These are phyloP conservation scores for Pelodytes ibericus DNA, from an alignment of 2,797 vertebrate species.

Conservation along the genomic window DNA sequence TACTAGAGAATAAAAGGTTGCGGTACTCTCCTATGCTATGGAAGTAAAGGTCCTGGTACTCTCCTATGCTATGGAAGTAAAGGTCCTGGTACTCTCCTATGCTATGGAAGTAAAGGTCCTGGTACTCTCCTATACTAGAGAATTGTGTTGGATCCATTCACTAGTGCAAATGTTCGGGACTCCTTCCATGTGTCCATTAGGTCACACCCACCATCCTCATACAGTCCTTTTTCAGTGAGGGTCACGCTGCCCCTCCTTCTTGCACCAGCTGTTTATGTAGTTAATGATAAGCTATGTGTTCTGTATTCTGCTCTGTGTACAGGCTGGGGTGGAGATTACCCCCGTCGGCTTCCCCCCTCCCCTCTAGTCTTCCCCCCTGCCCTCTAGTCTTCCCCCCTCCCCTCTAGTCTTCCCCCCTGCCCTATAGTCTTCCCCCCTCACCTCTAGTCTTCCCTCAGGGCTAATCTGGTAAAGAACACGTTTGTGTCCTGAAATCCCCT, in stretches of 20 bases:
- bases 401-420: background rate
- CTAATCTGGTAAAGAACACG: constrained; percentile 5
- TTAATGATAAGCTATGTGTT: constrained; percentile 66
- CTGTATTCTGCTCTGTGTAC: constrained; percentile 28
- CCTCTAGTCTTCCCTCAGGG: background rate
- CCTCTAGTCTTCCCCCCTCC: background rate
- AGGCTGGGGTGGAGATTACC: constrained; percentile 13
- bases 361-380: too few relatives aligned
- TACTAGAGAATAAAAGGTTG: too few relatives aligned
- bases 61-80: too few relatives aligned
- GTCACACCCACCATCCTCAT: background rate
- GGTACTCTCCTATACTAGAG: too few relatives aligned
- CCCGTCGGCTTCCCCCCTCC: too few relatives aligned
- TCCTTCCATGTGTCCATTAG: background rate
- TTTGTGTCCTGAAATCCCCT: constrained; percentile 8
- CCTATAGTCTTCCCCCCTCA: background rate
- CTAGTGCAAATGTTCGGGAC: background rate
- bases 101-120: too few relatives aligned
- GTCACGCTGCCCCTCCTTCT: constrained; percentile 19
- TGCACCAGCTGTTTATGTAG: constrained; percentile 55
- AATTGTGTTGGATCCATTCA: too few relatives aligned
- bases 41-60: too few relatives aligned
- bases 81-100: too few relatives aligned
- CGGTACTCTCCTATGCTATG: too few relatives aligned
- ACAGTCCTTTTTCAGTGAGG: constrained; percentile 45